Conservation (phyloP, 2,888 invertebrate species). For the Tachina fera region DNA sequence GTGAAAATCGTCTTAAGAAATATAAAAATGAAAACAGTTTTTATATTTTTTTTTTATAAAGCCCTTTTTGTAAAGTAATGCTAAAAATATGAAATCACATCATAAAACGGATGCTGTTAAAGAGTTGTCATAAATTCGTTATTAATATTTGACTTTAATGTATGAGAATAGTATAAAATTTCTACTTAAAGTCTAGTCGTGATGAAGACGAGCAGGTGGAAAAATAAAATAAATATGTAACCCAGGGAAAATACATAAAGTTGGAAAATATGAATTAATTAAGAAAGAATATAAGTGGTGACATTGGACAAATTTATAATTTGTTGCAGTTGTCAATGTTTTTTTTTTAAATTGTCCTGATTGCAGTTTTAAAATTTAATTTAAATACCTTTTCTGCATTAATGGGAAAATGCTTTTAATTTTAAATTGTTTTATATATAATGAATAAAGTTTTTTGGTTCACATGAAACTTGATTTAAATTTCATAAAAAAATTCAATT, state of each 20-base stretch:
- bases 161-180: conserved; percentile 1
- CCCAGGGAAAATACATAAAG: not conserved
- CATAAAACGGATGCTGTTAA: conserved; percentile 68
- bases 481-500: too few species aligned
- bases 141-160: conserved; percentile 48
- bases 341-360: too few species aligned
- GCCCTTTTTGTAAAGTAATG: not conserved
- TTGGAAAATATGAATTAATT: conserved; percentile 10
- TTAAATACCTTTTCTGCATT: too few species aligned
- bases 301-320: too few species aligned
- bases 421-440: too few species aligned
- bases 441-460: too few species aligned
- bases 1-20: not conserved
- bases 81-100: conserved; percentile 36
- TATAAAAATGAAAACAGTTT: not conserved
- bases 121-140: conserved; percentile 54
- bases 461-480: too few species aligned
- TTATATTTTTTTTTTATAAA: not conserved
- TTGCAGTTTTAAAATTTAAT: too few species aligned
- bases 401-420: too few species aligned
- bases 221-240: not conserved
- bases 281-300: not conserved
- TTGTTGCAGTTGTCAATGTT: too few species aligned
- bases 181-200: conserved; percentile 3
- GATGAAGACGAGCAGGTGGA: conserved; percentile 23